Percentiles rank a stretch among this genome's conserved stretches.
These are phyloP conservation scores for Campylomormyrus numenius DNA, from an alignment of 2,113 vertebrate species.

Conservation along the genomic window DNA sequence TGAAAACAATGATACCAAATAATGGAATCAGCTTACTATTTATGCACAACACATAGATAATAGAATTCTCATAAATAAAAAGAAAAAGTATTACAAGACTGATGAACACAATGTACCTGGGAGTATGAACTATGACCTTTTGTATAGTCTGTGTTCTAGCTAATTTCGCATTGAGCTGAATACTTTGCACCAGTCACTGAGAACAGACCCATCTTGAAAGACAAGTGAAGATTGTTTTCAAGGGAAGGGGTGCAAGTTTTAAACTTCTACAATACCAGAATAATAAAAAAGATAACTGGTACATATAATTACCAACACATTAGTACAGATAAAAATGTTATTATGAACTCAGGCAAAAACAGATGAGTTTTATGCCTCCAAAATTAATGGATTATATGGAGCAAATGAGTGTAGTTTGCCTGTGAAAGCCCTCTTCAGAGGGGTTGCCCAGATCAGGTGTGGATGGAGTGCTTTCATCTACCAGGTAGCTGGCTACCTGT, in stretches of 20 bases:
- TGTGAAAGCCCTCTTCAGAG: not conserved
- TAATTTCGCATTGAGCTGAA: not conserved
- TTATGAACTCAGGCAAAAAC: not conserved
- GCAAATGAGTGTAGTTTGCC: not conserved
- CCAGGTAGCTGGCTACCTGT: not conserved
- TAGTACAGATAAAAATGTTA: not conserved
- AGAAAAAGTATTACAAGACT: not conserved
- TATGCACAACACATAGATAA: not conserved
- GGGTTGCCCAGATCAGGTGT: not conserved
- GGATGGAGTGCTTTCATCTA: not conserved
- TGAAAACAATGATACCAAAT: not conserved
- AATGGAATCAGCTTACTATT: not conserved
- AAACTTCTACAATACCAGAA: not conserved
- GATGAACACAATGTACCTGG: not conserved
- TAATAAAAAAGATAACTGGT: not conserved
- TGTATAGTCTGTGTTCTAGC: not conserved
- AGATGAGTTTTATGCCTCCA: not conserved
- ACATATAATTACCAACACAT: not conserved
- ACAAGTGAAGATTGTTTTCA: not conserved
- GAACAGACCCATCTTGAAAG: no score
- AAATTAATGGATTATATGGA: not conserved
- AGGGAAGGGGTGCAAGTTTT: not conserved
- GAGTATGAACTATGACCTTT: not conserved
- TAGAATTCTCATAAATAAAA: not conserved
- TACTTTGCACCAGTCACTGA: not conserved